Conservation (phyloP, 2,113 vertebrate species). For the Passer domesticus region DNA sequence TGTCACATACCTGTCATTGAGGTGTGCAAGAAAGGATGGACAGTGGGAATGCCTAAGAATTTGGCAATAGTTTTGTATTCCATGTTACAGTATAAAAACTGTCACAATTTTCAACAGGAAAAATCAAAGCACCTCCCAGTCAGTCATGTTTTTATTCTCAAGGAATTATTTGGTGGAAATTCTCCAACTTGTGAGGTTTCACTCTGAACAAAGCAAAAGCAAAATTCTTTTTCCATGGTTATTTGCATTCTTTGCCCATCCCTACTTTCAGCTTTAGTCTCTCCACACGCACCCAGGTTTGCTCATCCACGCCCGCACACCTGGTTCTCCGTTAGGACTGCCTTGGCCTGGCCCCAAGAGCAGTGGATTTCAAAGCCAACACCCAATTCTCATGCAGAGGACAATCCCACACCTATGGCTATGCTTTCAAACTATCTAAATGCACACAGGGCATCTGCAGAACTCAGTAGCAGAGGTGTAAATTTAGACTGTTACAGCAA, state of each 20-base stretch:
- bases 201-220: background rate
- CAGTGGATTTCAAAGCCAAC: constrained; percentile 32
- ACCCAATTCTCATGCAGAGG: constrained; percentile 27
- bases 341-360: constrained; percentile 11
- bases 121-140: background rate
- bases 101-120: background rate
- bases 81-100: background rate
- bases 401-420: constrained; percentile 61
- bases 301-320: constrained; percentile 1
- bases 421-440: constrained; percentile 17
- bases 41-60: accelerated
- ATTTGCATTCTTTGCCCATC: constrained; percentile 33
- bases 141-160: background rate
- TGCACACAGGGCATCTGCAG: background rate
- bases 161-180: background rate
- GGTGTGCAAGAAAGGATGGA: background rate
- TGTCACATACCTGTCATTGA: background rate
- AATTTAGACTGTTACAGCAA: background rate
- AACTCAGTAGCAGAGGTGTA: background rate
- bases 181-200: background rate
- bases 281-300: background rate
- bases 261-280: background rate
- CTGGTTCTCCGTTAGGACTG: constrained; percentile 28
- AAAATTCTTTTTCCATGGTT: background rate
- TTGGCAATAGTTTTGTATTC: background rate